phyloP scores from a whole-genome alignment of 2,888 invertebrate species.

The Spisula solida region DNA sequence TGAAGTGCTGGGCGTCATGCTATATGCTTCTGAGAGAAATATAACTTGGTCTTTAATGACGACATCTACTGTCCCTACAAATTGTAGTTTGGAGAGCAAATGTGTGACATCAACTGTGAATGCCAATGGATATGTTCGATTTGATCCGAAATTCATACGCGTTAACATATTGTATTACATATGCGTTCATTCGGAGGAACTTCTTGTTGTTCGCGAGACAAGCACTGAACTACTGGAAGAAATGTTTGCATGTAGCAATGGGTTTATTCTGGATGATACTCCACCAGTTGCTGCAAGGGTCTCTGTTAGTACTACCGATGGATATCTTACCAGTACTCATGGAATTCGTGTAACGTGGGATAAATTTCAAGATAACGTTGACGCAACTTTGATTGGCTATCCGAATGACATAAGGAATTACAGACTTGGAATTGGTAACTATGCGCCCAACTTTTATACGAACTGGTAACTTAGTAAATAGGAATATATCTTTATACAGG shows the following conservation, averaged over 20 bases:
- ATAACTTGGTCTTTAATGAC: not conserved
- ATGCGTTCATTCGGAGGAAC: not conserved
- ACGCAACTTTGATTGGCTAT: conserved; percentile 18
- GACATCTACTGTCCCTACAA: not conserved
- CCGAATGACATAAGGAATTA: not conserved
- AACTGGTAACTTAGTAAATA: too few species aligned
- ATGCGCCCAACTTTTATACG: too few species aligned
- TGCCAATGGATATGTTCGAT: conserved; percentile 4
- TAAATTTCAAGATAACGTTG: conserved; percentile 20
- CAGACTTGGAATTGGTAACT: not conserved
- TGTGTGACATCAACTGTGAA: conserved; percentile 26
- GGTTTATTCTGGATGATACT: conserved; percentile 26
- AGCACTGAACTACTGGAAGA: not conserved
- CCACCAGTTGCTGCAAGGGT: conserved; percentile 18
- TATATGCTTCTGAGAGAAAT: not conserved
- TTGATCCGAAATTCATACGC: not conserved
- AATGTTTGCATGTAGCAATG: conserved; percentile 34
- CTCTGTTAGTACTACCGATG: not conserved
- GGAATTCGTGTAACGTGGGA: not conserved
- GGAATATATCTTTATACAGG: too few species aligned
- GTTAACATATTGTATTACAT: conserved; percentile 20
- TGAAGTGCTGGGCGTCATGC: not conserved
- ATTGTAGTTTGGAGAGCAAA: not conserved
- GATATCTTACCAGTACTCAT: not conserved
- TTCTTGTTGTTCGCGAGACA: not conserved